Conservation (phyloP, 2,113 vertebrate genomes). For the Lophochroa leadbeateri region DNA sequence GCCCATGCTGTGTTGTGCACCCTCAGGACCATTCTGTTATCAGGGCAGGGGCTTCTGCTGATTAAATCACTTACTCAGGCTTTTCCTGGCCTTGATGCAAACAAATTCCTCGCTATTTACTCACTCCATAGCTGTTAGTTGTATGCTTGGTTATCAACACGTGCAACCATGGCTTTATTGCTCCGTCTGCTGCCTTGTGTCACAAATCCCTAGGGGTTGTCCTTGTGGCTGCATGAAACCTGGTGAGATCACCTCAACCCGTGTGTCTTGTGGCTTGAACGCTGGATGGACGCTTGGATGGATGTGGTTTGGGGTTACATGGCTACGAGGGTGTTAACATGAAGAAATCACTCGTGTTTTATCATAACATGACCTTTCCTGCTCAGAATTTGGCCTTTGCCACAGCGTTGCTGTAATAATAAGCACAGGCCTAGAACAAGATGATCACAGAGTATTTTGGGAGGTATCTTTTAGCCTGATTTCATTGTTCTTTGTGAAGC, state of each 20-base stretch:
- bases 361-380: not conserved
- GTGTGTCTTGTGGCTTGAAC: fast-evolving
- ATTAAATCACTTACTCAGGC: not conserved
- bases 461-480: not conserved
- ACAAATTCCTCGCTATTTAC: not conserved
- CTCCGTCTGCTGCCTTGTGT: not conserved
- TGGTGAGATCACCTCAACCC: fast-evolving
- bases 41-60: not conserved
- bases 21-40: not conserved
- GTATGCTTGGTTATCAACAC: not conserved
- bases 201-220: fast-evolving
- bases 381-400: not conserved
- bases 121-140: not conserved
- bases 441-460: not conserved
- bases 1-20: not conserved
- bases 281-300: not conserved
- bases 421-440: not conserved
- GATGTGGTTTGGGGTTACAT: fast-evolving
- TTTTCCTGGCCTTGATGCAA: not conserved
- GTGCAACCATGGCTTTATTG: not conserved
- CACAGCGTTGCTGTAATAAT: not conserved
- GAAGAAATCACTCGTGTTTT: not conserved
- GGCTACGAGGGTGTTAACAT: not conserved
- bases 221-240: not conserved
- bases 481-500: not conserved